Percentiles rank a stretch among this genome's conserved stretches.
These are phyloP conservation scores for Aleadryas rufinucha DNA, from an alignment of 2,113 vertebrate genomes.

Conservation along the genomic window DNA sequence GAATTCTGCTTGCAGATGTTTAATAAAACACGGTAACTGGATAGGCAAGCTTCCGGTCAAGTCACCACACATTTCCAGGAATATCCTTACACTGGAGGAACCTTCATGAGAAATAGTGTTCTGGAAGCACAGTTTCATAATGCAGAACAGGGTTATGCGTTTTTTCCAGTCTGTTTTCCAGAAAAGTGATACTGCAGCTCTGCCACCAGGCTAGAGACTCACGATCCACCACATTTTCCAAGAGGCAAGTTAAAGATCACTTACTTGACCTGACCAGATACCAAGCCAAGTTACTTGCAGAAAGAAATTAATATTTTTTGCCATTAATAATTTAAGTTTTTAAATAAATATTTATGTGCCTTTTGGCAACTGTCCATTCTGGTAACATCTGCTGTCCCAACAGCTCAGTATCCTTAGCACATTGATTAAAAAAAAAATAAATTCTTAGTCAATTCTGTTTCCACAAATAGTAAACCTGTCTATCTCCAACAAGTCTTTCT, in stretches of 20 bases:
- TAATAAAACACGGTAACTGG: conserved; percentile 27
- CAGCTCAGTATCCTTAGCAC: conserved; percentile 56
- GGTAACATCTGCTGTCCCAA: conserved; percentile 38
- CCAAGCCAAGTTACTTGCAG: conserved; percentile 53
- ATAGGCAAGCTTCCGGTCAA: conserved; percentile 6
- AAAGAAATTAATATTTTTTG: conserved; percentile 67
- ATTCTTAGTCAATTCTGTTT: conserved; percentile 89
- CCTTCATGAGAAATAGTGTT: neutral
- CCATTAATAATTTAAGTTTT: conserved; percentile 85
- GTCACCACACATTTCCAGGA: conserved; percentile 43
- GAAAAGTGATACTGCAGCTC: neutral
- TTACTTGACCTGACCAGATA: conserved; percentile 34
- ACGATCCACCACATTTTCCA: neutral
- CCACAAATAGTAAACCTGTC: conserved; percentile 98
- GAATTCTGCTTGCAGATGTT: conserved; percentile 43
- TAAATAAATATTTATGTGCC: conserved; percentile 85
- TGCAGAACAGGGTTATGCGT: neutral
- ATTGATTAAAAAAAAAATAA: neutral
- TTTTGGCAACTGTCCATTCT: conserved; percentile 61
- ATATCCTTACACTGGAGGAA: conserved; percentile 19
- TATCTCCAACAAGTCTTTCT: conserved; percentile 93
- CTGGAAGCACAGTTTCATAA: conserved; percentile 46
- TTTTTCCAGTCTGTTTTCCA: neutral
- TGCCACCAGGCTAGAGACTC: neutral
- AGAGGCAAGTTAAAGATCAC: conserved; percentile 37